Evolutionary conservation across 1,140 invertebrate genomes (phyloP), one percentile per base, ranked within the genome.

Genomic region (Bactericera cockerelli): DNA sequence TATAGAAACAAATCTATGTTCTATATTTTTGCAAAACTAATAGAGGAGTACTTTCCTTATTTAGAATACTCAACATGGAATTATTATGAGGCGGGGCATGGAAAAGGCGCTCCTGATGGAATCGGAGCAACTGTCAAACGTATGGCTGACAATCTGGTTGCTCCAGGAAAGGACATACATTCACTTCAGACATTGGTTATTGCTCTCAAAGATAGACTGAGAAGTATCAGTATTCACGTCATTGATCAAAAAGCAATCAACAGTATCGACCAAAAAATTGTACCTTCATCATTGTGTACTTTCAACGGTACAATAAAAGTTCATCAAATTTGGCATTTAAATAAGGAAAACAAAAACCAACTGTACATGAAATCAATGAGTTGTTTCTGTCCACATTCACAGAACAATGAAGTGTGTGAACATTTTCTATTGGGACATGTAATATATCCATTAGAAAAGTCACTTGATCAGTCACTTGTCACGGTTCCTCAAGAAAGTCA

Each of bases 101-200:
- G 72, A 10, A 76, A 75, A 64, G 72, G 72, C 3, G 65, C 67
- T 19, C 68, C 71, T 39, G 70, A 74, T 70, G 72, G 71, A 25
- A 64, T 74, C 58, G 74, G 72, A 10, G 70, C 67, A 31, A 39
- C 57, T 19, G 42, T 75, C 25, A 76, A 75, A 66, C 66, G 63
- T 60, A 69, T 67, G 55, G 68, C 66, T 16, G 68, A 72, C 60
- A 64, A 60, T 54, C 61, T 66, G 33, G 67, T 72, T 8, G 65
- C 66, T 39, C 54, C 59, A 56, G 69, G 70, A 38, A 62, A 65
- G 31, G 70, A 71, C 60, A 59, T 71, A 26, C n/a, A 53, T 22
- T 21, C 61, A 56, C 57, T 58, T 57, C 49, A 58, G 55, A 64
- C 16, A 25, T 59, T 62, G 33, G 33, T 36, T 36, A 36, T 36